phyloP scores from a whole-genome alignment of 2,888 invertebrate genomes.

The Horisme vitalbata region DNA sequence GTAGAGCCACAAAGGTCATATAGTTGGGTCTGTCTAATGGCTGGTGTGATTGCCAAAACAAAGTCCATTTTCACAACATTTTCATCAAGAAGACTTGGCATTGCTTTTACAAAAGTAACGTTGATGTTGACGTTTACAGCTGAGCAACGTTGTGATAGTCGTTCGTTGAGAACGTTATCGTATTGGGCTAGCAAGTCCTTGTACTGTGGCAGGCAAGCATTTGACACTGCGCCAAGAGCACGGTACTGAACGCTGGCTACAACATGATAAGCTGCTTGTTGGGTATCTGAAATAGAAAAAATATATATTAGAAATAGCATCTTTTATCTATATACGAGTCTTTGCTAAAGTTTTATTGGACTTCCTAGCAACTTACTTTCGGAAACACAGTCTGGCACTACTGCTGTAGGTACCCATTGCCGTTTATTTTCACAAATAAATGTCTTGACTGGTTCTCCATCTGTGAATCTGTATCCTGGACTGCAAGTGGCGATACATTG shows the following conservation, averaged over 20 bases:
- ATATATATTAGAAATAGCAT: background rate
- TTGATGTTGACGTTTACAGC: slow-evolving; percentile 97
- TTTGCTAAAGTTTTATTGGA: too few relatives aligned
- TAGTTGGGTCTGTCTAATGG: slow-evolving; percentile 93
- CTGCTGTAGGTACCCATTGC: slow-evolving; percentile 93
- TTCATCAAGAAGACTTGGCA: slow-evolving; percentile 91
- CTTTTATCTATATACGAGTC: too few relatives aligned
- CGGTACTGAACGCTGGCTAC: slow-evolving; percentile 93
- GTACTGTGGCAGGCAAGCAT: slow-evolving; percentile 92
- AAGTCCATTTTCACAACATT: slow-evolving; percentile 96
- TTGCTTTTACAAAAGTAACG: slow-evolving; percentile 93
- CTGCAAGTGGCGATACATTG: slow-evolving; percentile 96
- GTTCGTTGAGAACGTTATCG: slow-evolving; percentile 89
- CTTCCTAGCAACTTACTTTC: slow-evolving; percentile 91
- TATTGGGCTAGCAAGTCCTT: slow-evolving; percentile 92
- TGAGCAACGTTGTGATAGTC: slow-evolving; percentile 95
- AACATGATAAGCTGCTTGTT: slow-evolving; percentile 97
- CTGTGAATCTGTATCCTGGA: slow-evolving; percentile 94
- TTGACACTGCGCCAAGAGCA: slow-evolving; percentile 94
- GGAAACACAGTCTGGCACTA: slow-evolving; percentile 97
- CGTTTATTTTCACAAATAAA: slow-evolving; percentile 92
- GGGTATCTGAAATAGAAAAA: slow-evolving; percentile 85
- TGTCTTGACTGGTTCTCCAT: slow-evolving; percentile 93
- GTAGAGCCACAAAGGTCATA: slow-evolving; percentile 98
- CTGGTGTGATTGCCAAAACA: slow-evolving; percentile 92